Evolutionary conservation across 2,797 vertebrate genomes (phyloP), one percentile per base, ranked within the genome.

Genomic region (Emys orbicularis): DNA sequence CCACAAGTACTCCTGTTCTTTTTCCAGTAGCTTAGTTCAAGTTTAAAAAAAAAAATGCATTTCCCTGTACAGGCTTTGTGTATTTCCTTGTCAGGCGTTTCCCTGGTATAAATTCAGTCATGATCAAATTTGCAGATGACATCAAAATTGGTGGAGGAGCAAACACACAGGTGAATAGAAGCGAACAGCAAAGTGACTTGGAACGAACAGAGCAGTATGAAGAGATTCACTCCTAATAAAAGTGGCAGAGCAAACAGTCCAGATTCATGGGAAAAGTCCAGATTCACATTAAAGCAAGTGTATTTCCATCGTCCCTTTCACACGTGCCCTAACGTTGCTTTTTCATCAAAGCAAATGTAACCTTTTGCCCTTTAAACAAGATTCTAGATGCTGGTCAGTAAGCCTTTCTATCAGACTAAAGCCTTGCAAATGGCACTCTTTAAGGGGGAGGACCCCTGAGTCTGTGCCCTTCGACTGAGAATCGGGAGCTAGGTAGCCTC

Each of bases 341-440:
- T 37, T 92, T 68, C 76, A 84, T 57, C 83, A 47, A 56, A 31
- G 37, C 6, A 84, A 41, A 21, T 5, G n/a, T 37, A 91, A 76
- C 50, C 44, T 93, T 76, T 87, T 84, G 79, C 57, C 80, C 76
- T 47, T 21, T 81, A 27, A 87, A 86, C 37, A 41, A 65, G 31
- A 44, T 96, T 89, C 88, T 94, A 81, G 86, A 65, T 27, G 41
- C 80, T 83, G 87, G 34, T 87, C 83, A 59, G 23, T 56, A 50
- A 37, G 37, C 37, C 37, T 94, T 96, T 87, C 77, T 83, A 96
- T 74, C 84, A 91, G 79, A 83, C 74, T 29, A 94, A 79, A 94
- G 74, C 61, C 87, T 81, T 68, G 84, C 83, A 83, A 92, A 83
- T 1, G 2, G 79, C 81, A 56, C 84, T 90, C 77, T 44, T 41